Conservation (phyloP, 2,888 invertebrate genomes). For the Drosophila yooni region DNA sequence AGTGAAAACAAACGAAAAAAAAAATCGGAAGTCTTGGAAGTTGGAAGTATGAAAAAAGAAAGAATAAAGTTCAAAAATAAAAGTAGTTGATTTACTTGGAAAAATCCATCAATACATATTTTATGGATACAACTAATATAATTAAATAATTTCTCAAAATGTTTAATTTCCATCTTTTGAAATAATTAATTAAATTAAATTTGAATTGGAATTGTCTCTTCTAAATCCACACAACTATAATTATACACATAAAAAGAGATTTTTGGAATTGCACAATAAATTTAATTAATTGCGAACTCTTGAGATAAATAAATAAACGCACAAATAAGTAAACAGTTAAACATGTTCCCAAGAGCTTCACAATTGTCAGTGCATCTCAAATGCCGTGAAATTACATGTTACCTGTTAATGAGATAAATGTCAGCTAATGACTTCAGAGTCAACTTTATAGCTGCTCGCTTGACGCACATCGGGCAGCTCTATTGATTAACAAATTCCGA, state of each 20-base stretch:
- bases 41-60: neutral
- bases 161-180: no score
- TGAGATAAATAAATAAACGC: no score
- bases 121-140: neutral
- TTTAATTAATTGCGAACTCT: no score
- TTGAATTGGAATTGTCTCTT: no score
- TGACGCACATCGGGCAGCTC: slow-evolving; percentile 24
- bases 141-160: neutral
- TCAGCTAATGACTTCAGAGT: slow-evolving; percentile 20
- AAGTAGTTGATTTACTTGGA: neutral
- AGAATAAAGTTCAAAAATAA: neutral
- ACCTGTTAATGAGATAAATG: slow-evolving; percentile 2
- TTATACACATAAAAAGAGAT: no score
- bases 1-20: slow-evolving; percentile 4
- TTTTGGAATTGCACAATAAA: no score
- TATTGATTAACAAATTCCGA: slow-evolving; percentile 22
- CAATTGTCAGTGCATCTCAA: neutral
- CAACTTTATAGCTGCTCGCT: slow-evolving; percentile 16
- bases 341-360: neutral
- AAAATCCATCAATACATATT: neutral
- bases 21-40: neutral
- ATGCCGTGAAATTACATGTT: neutral
- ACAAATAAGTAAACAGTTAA: no score
- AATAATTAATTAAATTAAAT: no score
- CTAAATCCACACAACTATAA: no score